Evolutionary conservation across 2,888 invertebrate genomes (phyloP).

Genomic region (Sarcophaga caerulescens): DNA sequence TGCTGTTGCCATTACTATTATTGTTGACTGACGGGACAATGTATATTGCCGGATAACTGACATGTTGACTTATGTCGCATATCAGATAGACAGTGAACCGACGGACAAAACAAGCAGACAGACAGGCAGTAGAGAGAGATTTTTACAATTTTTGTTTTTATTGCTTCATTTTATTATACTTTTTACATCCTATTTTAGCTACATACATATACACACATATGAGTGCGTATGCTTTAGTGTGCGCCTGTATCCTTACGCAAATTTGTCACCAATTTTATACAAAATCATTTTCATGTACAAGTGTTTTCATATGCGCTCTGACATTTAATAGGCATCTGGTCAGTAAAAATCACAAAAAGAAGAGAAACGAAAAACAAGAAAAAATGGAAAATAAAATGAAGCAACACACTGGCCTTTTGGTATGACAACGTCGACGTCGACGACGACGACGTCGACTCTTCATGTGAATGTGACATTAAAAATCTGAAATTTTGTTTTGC

Average conservation of each 20-base stretch:
- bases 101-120: background rate
- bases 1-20: conserved; percentile 32
- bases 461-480: conserved; percentile 45
- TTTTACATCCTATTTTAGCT: background rate
- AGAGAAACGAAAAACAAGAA: background rate
- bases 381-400: background rate
- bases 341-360: conserved; percentile 12
- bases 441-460: background rate
- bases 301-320: conserved; percentile 61
- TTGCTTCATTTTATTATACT: background rate
- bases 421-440: background rate
- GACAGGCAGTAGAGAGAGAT: background rate
- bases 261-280: conserved; percentile 45
- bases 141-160: background rate
- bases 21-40: conserved; percentile 65
- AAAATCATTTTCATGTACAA: conserved; percentile 21
- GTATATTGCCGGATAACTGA: conserved; percentile 67
- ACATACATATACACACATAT: background rate
- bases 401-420: background rate
- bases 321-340: conserved; percentile 56
- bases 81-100: conserved; percentile 24
- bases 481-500: conserved; percentile 37
- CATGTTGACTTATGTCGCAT: conserved; percentile 69
- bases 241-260: conserved; percentile 42
- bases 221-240: background rate